phyloP scores from a whole-genome alignment of 2,113 vertebrate genomes.

The Atractosteus spatula region DNA sequence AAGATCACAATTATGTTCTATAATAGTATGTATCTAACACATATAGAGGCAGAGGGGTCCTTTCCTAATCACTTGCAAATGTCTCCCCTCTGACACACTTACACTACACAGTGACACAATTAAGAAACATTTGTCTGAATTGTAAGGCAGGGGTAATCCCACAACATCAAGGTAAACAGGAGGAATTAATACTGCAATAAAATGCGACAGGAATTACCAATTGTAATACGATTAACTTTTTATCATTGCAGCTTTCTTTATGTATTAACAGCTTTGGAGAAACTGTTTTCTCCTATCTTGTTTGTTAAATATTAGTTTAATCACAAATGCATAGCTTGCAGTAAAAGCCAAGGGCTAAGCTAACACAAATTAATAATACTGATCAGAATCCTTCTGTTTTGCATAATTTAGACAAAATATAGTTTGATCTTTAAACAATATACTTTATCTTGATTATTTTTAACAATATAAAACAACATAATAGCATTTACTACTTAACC shows the following conservation, averaged over 20 bases:
- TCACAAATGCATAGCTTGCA: slow-evolving; percentile 34
- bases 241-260: slow-evolving; percentile 44
- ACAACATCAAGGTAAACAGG: slow-evolving; percentile 78
- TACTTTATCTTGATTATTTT: slow-evolving; percentile 47
- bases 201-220: slow-evolving; percentile 54
- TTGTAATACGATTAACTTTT: slow-evolving; percentile 69
- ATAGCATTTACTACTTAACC: slow-evolving; percentile 41
- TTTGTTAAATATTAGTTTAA: slow-evolving; percentile 52
- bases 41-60: slow-evolving; percentile 74
- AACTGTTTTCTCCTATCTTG: slow-evolving; percentile 33
- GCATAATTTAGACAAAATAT: slow-evolving; percentile 36
- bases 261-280: slow-evolving; percentile 29
- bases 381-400: slow-evolving; percentile 50
- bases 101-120: slow-evolving; percentile 77
- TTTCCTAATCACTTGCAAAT: slow-evolving; percentile 80
- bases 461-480: slow-evolving; percentile 34
- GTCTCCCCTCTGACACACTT: slow-evolving; percentile 78
- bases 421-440: slow-evolving; percentile 32
- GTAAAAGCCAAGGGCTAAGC: slow-evolving; percentile 47
- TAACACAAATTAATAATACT: slow-evolving; percentile 51
- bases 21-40: slow-evolving; percentile 82
- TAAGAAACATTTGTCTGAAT: slow-evolving; percentile 72
- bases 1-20: slow-evolving; percentile 88
- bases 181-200: slow-evolving; percentile 71
- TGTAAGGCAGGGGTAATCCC: slow-evolving; percentile 80